These are phyloP conservation scores for Aldabrachelys gigantea DNA, from an alignment of 2,113 vertebrate species.

Conservation along the genomic window DNA sequence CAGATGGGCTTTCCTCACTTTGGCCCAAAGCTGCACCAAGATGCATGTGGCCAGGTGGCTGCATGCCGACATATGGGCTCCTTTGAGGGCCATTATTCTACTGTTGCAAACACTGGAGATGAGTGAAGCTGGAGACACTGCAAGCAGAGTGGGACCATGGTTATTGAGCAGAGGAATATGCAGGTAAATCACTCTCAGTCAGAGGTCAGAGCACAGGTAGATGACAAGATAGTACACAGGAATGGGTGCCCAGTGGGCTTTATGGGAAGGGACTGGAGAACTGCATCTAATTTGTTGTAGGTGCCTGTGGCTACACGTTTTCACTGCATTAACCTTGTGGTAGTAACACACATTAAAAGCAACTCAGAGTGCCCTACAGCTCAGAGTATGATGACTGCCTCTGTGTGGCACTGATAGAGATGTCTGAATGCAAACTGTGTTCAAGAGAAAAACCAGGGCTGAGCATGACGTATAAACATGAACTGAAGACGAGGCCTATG, in stretches of 20 bases:
- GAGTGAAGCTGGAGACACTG: background rate
- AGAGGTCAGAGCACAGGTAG: no score
- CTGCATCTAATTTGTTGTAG: no score
- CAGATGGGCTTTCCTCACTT: no score
- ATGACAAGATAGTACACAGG: no score
- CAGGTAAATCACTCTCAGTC: background rate
- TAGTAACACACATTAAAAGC: background rate
- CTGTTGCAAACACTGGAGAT: background rate
- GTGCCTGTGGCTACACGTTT: background rate
- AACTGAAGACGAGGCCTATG: background rate
- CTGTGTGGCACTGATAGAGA: background rate
- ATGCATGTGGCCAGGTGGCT: no score
- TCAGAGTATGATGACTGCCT: background rate
- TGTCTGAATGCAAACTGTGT: background rate
- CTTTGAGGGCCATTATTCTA: no score
- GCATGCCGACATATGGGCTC: no score
- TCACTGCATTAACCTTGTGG: background rate
- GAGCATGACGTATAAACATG: background rate
- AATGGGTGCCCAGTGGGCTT: no score
- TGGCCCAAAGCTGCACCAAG: no score
- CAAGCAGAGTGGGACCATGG: background rate
- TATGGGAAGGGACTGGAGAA: no score
- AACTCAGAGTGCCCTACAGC: no score
- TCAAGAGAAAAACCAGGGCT: background rate
- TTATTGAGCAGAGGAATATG: background rate